Base-by-base conservation (phyloP, 2,797 vertebrate genomes). In the Odontamblyopus lacepedii region DNA sequence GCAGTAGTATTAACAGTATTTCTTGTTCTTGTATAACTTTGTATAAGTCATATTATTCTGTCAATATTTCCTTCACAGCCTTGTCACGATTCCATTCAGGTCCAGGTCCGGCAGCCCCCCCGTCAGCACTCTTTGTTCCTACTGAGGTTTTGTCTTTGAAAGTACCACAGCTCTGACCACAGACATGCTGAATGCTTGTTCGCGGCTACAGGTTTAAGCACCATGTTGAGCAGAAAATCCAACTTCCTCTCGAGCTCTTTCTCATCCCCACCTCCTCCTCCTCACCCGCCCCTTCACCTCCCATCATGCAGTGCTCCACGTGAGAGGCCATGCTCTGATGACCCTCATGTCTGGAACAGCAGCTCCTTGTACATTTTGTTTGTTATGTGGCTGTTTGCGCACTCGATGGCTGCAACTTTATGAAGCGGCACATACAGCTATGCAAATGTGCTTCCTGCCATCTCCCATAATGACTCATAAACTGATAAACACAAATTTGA, bases 341-440 rank as follows among this genome's bases (percentile, higher is more conserved):
- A 81, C 80, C 81, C 89, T 91, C 83, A 80, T 87, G 86, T 85
- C 68, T 78, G 79, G 81, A 90, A 77, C 85, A 89, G 84, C 80
- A 56, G 85, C 82, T 79, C 78, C 83, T 87, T 55, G 53, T 86
- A 73, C 73, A 30, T 71, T 11, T n/a, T 77, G 76, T 85, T 87
- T 88, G 83, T 83, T 85, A 78, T 78, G 62, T 65, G 76, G 77
- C 48, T 62, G 76, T 80, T 78, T 80, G 78, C 70, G 67, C 68
- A 63, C 75, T 83, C 69, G 61, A 79, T 85, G 72, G 80, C 71
- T 79, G 76, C 59, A 75, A 76, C 85, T 84, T 88, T 78, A 83
- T 82, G 86, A 87, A 69, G 74, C 82, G 75, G 82, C 78, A 77
- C 76, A 84, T 78, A 76, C 79, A 82, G 72, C 78, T 83, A 77